Conservation (phyloP, 2,113 vertebrate species). For the Chionis minor region DNA sequence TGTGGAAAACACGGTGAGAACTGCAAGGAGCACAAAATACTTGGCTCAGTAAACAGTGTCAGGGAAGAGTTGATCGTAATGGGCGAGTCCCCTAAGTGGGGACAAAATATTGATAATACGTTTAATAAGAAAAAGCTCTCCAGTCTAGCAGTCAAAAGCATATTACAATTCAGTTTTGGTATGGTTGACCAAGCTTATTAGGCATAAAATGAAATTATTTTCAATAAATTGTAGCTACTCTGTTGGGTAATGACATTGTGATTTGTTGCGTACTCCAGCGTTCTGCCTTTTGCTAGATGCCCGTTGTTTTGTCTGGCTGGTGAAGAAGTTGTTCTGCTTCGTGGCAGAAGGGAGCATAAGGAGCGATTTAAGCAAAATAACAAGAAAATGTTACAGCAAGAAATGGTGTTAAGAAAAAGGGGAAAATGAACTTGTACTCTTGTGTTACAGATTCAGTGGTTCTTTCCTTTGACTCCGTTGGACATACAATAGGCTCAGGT, state of each 20-base stretch:
- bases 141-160: not conserved
- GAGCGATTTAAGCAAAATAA: not conserved
- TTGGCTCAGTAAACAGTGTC: not conserved
- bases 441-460: slow-evolving; percentile 94
- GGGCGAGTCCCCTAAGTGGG: fast-evolving
- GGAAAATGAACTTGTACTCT: slow-evolving; percentile 87
- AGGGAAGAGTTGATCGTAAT: not conserved
- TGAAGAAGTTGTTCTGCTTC: not conserved
- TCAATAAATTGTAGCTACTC: not conserved
- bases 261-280: not conserved
- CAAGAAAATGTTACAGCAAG: not conserved
- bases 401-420: slow-evolving; percentile 24
- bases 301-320: not conserved
- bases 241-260: not conserved
- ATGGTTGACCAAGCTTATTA: not conserved
- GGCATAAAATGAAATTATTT: not conserved
- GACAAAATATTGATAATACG: not conserved
- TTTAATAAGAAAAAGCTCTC: not conserved
- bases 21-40: not conserved
- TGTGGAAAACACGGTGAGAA: not conserved
- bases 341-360: not conserved
- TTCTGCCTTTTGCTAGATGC: not conserved
- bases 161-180: not conserved
- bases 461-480: slow-evolving; percentile 88
- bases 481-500: slow-evolving; percentile 95